Conservation (phyloP, 2,113 vertebrate species). For the Hydrochoerus hydrochaeris region DNA sequence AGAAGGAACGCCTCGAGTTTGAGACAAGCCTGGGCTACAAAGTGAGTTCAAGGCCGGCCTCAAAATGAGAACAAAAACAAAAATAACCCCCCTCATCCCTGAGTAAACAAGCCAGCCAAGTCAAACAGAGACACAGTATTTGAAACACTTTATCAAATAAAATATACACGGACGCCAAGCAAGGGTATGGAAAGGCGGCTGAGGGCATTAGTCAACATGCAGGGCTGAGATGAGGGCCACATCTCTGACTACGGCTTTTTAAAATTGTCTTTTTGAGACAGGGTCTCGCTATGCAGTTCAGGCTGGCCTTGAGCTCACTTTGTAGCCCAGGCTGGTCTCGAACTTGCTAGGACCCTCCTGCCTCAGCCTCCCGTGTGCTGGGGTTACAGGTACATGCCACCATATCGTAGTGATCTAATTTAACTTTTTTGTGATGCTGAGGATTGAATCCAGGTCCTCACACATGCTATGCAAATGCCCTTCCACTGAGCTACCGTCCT, state of each 20-base stretch:
- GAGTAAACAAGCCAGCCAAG: not conserved
- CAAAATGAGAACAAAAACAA: not conserved
- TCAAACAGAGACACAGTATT: not conserved
- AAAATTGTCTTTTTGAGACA: no score
- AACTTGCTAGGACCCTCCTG: not conserved
- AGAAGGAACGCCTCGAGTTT: not conserved
- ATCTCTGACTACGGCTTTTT: no score
- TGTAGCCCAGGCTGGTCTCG: no score
- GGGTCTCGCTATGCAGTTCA: no score
- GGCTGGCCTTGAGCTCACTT: no score
- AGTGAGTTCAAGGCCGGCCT: not conserved
- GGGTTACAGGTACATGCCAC: not conserved
- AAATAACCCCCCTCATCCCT: no score
- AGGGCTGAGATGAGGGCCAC: fast-evolving
- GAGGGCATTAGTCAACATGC: fast-evolving
- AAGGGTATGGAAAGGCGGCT: not conserved
- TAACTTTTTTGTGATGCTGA: not conserved
- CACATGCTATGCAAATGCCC: not conserved
- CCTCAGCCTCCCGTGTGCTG: not conserved
- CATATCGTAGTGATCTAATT: no score
- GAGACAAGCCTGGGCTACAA: not conserved
- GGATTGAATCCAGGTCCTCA: not conserved
- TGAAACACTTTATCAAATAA: not conserved
- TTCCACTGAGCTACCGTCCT: not conserved
- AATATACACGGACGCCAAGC: not conserved